Evolutionary conservation across 2,113 vertebrate genomes (phyloP).

Genomic region (Oceanodroma tethys): DNA sequence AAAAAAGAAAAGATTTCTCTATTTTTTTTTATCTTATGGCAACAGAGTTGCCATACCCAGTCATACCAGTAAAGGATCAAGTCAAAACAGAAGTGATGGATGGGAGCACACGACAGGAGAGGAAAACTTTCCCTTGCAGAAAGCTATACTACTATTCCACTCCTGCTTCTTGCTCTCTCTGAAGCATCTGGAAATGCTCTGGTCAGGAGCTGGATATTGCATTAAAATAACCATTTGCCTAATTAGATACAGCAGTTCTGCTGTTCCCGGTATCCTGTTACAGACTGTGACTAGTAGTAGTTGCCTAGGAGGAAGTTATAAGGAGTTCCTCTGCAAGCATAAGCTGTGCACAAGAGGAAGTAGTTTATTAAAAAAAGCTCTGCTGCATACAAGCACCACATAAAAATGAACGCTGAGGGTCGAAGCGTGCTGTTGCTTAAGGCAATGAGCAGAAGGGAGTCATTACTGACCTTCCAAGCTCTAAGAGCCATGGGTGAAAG

Average conservation of each 20-base stretch:
- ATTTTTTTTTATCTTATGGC: not conserved
- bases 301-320: not conserved
- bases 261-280: slow-evolving; percentile 3
- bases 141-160: not conserved
- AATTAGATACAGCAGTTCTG: slow-evolving; percentile 33
- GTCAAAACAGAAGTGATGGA: not conserved
- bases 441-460: not conserved
- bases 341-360: not conserved
- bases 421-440: not conserved
- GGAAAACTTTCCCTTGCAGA: not conserved
- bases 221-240: not conserved
- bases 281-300: not conserved
- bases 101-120: fast-evolving
- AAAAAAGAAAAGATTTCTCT: not conserved
- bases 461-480: not conserved
- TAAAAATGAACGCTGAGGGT: not conserved
- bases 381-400: not conserved
- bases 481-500: not conserved
- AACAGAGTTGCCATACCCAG: not conserved
- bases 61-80: not conserved
- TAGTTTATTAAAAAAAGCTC: not conserved
- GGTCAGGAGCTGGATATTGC: not conserved
- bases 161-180: not conserved
- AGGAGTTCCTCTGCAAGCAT: not conserved
- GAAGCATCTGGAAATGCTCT: slow-evolving; percentile 26